Conservation (phyloP, 37 sponge, comb jelly and placozoan species). For the Tethya wilhelma region DNA sequence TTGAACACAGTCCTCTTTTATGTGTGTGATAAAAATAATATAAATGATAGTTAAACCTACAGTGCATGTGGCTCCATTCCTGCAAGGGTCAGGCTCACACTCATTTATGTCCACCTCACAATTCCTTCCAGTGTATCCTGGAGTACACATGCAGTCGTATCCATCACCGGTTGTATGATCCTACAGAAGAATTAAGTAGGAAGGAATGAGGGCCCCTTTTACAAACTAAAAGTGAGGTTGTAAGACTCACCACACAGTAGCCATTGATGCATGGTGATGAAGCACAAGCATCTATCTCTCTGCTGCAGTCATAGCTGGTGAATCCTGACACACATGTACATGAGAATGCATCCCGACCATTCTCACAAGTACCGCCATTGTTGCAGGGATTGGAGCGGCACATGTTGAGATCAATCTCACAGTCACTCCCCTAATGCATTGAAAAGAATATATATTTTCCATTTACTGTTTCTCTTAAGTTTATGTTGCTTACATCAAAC, state of each 20-base stretch:
- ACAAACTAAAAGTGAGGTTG: not conserved
- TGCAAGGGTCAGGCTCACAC: conserved; percentile 30
- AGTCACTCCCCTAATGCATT: not conserved
- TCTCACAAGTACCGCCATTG: conserved; percentile 63
- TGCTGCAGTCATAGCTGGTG: not conserved
- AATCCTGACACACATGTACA: conserved; percentile 48
- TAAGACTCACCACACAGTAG: not conserved
- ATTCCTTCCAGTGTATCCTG: conserved; percentile 25
- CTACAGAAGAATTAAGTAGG: not conserved
- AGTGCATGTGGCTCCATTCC: conserved; percentile 42
- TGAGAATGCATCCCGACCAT: conserved; percentile 32
- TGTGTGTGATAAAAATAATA: not conserved
- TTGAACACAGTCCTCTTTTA: conserved; percentile 15
- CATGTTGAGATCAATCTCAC: conserved; percentile 39
- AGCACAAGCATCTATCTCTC: not conserved
- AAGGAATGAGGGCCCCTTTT: not conserved
- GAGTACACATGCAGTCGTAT: conserved; percentile 20
- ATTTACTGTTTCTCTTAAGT: not conserved
- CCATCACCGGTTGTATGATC: not conserved
- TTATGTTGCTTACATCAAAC: conserved; percentile 8
- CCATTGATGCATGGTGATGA: not conserved
- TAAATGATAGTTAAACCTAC: conserved; percentile 11
- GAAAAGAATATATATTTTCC: not conserved
- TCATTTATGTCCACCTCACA: conserved; percentile 44
- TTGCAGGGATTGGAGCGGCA: conserved; percentile 45